These are phyloP conservation scores for Cataglyphis hispanica DNA, from an alignment of 1,140 invertebrate genomes.

Conservation along the genomic window DNA sequence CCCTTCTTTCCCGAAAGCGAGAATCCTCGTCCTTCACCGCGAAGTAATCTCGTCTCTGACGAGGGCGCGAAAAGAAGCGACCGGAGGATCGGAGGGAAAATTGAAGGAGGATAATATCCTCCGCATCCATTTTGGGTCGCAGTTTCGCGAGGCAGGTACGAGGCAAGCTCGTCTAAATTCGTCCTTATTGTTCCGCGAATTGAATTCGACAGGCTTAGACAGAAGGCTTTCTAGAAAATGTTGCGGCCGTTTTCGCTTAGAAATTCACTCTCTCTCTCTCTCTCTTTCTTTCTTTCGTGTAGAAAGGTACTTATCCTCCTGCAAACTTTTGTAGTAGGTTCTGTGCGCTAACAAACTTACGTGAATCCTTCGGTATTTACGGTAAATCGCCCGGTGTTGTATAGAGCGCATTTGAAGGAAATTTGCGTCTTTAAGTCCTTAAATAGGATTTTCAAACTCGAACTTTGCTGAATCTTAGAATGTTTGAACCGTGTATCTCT, in stretches of 20 bases:
- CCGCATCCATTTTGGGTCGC: conserved; percentile 55
- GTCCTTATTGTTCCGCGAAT: conserved; percentile 74
- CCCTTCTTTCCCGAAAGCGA: background rate
- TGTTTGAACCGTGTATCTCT: background rate
- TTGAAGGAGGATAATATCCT: conserved; percentile 52
- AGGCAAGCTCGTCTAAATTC: conserved; percentile 57
- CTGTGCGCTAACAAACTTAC: conserved; percentile 52
- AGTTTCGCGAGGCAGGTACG: conserved; percentile 49
- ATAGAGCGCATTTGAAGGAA: conserved; percentile 25
- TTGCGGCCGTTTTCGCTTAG: conserved; percentile 49
- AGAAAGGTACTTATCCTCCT: conserved; percentile 20
- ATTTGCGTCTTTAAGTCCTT: conserved; percentile 40
- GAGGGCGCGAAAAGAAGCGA: conserved; percentile 53
- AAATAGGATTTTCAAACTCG: conserved; percentile 52
- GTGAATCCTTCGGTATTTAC: conserved; percentile 62
- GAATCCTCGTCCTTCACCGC: conserved; percentile 55
- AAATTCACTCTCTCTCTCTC: background rate
- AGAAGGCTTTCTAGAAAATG: conserved; percentile 51
- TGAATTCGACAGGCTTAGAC: conserved; percentile 64
- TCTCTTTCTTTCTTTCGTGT: no score
- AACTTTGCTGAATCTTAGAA: conserved; percentile 30
- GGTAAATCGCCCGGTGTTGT: conserved; percentile 28
- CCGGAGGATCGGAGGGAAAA: conserved; percentile 21
- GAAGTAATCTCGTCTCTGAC: conserved; percentile 57
- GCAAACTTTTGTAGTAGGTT: conserved; percentile 30